Conservation (phyloP, 2,888 invertebrate species). For the Netelia fuscicornis region DNA sequence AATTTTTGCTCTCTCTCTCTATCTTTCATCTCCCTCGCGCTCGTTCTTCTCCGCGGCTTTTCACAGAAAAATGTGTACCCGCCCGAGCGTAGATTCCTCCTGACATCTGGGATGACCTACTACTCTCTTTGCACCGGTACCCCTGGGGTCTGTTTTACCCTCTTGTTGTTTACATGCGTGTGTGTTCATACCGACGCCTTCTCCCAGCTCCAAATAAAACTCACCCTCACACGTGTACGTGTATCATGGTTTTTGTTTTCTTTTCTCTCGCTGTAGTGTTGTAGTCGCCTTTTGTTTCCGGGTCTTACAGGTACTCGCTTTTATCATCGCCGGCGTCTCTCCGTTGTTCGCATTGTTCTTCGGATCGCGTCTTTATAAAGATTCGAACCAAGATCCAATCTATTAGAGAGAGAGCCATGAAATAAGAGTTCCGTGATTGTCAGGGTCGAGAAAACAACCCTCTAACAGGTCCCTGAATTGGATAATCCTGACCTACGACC, state of each 20-base stretch:
- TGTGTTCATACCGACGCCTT: not conserved
- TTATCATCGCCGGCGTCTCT: not conserved
- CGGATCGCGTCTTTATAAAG: too few species aligned
- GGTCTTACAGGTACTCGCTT: too few species aligned
- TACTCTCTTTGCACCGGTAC: conserved; percentile 47
- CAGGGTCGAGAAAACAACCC: too few species aligned
- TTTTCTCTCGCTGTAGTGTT: too few species aligned
- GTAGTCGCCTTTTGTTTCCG: too few species aligned
- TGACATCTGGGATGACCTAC: conserved; percentile 75
- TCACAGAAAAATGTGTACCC: conserved; percentile 69
- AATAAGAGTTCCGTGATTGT: too few species aligned
- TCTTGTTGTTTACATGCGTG: not conserved
- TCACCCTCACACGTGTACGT: too few species aligned
- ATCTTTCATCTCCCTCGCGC: conserved; percentile 70
- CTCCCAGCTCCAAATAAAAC: not conserved
- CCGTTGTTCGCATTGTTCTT: not conserved
- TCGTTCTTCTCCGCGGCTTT: conserved; percentile 53
- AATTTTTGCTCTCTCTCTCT: conserved; percentile 63
- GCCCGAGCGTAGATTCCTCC: conserved; percentile 70
- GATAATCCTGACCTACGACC: too few species aligned
- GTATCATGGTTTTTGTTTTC: too few species aligned
- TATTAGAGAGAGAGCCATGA: too few species aligned
- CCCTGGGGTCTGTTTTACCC: conserved; percentile 2
- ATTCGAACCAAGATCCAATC: too few species aligned
- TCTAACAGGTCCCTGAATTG: too few species aligned